Percentiles rank a stretch among this genome's conserved stretches.
phyloP scores from a whole-genome alignment of 2,888 invertebrate species.

The Brachynemurus nebulosus region DNA sequence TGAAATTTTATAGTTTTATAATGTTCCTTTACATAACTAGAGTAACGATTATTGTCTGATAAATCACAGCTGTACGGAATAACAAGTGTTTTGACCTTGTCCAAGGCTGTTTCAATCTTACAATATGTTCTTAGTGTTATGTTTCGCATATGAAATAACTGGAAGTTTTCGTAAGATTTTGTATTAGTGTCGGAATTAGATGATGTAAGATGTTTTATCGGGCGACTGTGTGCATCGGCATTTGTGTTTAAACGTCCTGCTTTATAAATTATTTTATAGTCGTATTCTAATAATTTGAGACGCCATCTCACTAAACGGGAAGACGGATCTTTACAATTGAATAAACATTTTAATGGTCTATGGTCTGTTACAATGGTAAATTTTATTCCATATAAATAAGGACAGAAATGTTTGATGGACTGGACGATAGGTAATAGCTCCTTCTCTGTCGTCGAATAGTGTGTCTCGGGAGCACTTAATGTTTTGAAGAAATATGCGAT shows the following conservation, averaged over 20 bases:
- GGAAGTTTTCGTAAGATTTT: not conserved
- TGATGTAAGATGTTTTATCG: not conserved
- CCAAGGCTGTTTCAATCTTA: not conserved
- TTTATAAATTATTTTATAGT: slow-evolving; percentile 8
- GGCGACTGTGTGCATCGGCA: slow-evolving; percentile 5
- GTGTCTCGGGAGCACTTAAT: no score
- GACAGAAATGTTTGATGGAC: no score
- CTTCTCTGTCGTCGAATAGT: no score
- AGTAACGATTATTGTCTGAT: not conserved
- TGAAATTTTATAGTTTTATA: not conserved
- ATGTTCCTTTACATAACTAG: not conserved
- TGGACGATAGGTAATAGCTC: no score
- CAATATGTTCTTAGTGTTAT: not conserved
- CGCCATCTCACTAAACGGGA: slow-evolving; percentile 11
- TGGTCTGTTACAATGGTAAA: no score
- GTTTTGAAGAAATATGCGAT: no score
- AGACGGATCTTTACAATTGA: slow-evolving; percentile 9
- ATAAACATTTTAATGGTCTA: not conserved
- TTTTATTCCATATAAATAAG: no score
- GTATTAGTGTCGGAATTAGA: not conserved
- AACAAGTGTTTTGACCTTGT: not conserved
- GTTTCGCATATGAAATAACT: not conserved
- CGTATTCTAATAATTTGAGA: slow-evolving; percentile 10
- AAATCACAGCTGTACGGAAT: not conserved
- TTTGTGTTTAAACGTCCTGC: slow-evolving; percentile 8